Conservation (phyloP, 2,797 vertebrate genomes). For the Cryptoprocta ferox region DNA sequence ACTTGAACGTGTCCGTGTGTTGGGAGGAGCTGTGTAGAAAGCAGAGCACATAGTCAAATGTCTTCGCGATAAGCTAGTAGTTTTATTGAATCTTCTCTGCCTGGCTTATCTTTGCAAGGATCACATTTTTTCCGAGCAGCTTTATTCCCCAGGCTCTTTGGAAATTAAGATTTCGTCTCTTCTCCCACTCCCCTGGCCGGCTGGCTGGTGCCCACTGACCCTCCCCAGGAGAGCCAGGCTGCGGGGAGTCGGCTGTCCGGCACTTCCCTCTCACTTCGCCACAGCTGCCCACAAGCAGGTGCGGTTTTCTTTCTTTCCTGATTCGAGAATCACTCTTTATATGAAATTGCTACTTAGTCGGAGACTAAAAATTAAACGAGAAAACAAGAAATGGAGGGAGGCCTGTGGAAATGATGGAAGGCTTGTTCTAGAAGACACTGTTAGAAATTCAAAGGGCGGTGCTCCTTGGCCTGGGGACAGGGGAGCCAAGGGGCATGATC, state of each 20-base stretch:
- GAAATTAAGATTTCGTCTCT: not conserved
- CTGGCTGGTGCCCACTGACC: not conserved
- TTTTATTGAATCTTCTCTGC: not conserved
- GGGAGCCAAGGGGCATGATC: not conserved
- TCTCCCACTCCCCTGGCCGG: not conserved
- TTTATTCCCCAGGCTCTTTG: not conserved
- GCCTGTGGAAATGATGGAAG: not conserved
- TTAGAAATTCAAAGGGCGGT: not conserved
- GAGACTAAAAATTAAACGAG: not conserved
- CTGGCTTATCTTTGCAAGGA: constrained; percentile 20
- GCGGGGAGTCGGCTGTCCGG: not conserved
- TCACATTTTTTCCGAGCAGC: not conserved
- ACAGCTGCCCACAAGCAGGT: not conserved
- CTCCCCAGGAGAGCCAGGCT: not conserved
- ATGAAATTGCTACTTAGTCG: not conserved
- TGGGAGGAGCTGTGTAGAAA: not conserved
- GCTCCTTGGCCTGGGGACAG: not conserved
- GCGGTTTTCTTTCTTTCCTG: not conserved
- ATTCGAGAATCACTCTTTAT: not conserved
- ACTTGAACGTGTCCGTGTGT: not conserved
- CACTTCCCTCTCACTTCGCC: not conserved
- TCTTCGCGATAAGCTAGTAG: not conserved
- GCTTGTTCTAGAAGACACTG: not conserved
- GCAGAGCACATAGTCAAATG: not conserved
- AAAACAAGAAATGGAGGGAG: not conserved